Evolutionary conservation across 2,797 vertebrate species (phyloP).

Genomic region (Serranus cabrilla): DNA sequence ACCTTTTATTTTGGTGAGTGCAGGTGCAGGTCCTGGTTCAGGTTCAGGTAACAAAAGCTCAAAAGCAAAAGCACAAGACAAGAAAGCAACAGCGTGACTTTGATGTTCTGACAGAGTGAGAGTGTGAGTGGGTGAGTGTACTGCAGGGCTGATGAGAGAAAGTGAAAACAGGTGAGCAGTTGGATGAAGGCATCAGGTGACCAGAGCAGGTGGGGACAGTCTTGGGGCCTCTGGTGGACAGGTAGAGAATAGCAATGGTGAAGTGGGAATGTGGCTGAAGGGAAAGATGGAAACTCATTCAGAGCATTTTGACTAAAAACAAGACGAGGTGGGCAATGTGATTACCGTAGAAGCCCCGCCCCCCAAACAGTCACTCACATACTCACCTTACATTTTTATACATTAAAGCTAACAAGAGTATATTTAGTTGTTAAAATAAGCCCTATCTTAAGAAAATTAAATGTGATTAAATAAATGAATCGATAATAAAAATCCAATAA

Average conservation of each 20-base stretch:
- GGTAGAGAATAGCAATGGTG: not conserved
- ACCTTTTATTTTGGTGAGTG: not conserved
- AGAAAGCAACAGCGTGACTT: not conserved
- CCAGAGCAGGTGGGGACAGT: not conserved
- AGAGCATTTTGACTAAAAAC: too few relatives aligned
- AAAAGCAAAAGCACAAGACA: not conserved
- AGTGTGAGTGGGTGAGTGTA: not conserved
- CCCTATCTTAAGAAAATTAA: too few relatives aligned
- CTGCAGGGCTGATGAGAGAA: not conserved
- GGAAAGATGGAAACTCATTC: too few relatives aligned
- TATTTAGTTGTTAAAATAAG: too few relatives aligned
- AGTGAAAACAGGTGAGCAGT: constrained; percentile 1
- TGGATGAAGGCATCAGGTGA: not conserved
- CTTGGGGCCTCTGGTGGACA: not conserved
- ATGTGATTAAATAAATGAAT: too few relatives aligned
- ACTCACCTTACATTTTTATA: too few relatives aligned
- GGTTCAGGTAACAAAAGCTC: not conserved
- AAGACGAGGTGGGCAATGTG: too few relatives aligned
- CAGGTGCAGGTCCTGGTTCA: not conserved
- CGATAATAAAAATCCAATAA: too few relatives aligned
- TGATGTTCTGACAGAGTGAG: not conserved
- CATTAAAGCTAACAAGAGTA: too few relatives aligned
- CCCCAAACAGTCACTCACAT: too few relatives aligned
- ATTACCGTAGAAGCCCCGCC: too few relatives aligned
- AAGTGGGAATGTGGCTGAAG: not conserved